A percentile compares a stretch with the other conserved stretches of the same genome.
Evolutionary conservation across 2,797 vertebrate species (phyloP).

Genomic region (Anableps anableps): DNA sequence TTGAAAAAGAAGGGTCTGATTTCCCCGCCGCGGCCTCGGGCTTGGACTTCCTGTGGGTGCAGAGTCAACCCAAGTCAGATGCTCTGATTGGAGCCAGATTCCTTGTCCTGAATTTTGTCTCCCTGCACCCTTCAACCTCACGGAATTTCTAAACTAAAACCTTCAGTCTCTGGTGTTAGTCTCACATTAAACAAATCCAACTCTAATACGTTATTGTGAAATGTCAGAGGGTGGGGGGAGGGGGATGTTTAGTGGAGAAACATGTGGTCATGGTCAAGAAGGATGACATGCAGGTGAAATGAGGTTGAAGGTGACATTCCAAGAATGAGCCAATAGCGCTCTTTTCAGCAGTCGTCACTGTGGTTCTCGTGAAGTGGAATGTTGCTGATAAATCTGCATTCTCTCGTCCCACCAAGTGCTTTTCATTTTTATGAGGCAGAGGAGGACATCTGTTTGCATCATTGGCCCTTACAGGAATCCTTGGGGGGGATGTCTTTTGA

Average conservation of each 20-base stretch:
- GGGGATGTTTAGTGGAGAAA: conserved; percentile 3
- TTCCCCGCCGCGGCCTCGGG: conserved; percentile 57
- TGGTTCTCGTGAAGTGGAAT: conserved; percentile 37
- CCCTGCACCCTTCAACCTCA: conserved; percentile 64
- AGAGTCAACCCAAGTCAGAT: conserved; percentile 65
- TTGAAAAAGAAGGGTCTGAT: conserved; percentile 65
- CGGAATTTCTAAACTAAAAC: conserved; percentile 61
- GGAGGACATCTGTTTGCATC: conserved; percentile 68
- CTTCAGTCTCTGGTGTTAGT: conserved; percentile 39
- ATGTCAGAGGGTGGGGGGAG: conserved; percentile 9
- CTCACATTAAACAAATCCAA: conserved; percentile 49
- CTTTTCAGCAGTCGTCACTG: conserved; percentile 16
- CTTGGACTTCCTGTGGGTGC: conserved; percentile 67
- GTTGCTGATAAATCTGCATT: conserved; percentile 44
- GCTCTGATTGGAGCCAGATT: conserved; percentile 74
- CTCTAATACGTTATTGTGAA: conserved; percentile 48
- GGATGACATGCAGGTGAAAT: conserved; percentile 53
- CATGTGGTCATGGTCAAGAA: conserved; percentile 23
- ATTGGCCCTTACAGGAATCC: conserved; percentile 51
- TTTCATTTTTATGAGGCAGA: conserved; percentile 62
- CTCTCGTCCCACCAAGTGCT: conserved; percentile 45
- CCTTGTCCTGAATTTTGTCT: conserved; percentile 65
- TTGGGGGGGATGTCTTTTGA: conserved; percentile 45
- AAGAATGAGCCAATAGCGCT: background rate
- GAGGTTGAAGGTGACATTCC: conserved; percentile 46